phyloP scores from a whole-genome alignment of 2,797 vertebrate genomes.

The Neosalanx taihuensis region DNA sequence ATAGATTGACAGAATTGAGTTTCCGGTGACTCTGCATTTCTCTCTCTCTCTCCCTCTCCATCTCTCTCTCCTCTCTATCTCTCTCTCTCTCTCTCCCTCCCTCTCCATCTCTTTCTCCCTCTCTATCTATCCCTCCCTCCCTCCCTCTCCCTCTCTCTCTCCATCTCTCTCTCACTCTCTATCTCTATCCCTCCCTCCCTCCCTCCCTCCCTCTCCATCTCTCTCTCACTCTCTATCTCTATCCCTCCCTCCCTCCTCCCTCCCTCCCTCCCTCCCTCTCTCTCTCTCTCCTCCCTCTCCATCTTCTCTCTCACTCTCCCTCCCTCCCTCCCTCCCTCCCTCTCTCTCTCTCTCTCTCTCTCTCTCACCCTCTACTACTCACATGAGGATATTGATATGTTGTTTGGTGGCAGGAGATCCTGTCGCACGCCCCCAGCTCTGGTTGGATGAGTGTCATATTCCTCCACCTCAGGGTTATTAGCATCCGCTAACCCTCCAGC shows the following conservation, averaged over 20 bases:
- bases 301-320: no score
- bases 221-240: not conserved
- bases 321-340: not conserved
- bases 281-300: no score
- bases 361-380: not conserved
- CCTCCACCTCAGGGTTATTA: slow-evolving; percentile 34
- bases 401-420: not conserved
- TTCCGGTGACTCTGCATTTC: slow-evolving; percentile 40
- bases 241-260: no score
- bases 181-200: no score
- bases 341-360: not conserved
- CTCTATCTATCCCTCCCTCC: no score
- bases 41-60: not conserved
- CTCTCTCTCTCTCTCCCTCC: no score
- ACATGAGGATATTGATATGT: slow-evolving; percentile 6
- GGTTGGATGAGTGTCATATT: slow-evolving; percentile 45
- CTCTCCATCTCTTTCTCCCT: not conserved
- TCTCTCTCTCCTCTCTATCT: not conserved
- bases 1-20: slow-evolving; percentile 30
- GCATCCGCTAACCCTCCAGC: slow-evolving; percentile 10
- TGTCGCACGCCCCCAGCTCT: slow-evolving; percentile 16
- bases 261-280: not conserved
- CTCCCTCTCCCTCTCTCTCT: no score
- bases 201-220: slow-evolving; percentile 1
- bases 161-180: no score